Evolutionary conservation across 2,888 invertebrate genomes (phyloP).

Genomic region (Coecobrya sp.): DNA sequence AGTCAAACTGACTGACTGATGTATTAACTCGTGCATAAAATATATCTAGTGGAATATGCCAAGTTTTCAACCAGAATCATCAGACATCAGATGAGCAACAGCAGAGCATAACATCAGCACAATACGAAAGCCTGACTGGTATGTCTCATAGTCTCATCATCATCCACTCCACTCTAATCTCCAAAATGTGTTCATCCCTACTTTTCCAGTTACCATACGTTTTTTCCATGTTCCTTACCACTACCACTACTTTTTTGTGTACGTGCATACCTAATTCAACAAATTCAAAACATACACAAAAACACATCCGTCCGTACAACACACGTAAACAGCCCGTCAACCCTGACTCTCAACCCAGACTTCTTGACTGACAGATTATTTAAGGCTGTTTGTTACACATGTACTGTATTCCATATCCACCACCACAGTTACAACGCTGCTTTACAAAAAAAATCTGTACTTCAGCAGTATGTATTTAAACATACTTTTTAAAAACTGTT

Average conservation of each 20-base stretch:
- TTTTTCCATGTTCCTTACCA: constrained; percentile 10
- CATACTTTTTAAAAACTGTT: not conserved
- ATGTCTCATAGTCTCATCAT: constrained; percentile 49
- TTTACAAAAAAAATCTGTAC: constrained; percentile 6
- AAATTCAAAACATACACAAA: constrained; percentile 72
- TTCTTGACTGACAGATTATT: constrained; percentile 80
- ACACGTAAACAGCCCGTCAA: constrained; percentile 80
- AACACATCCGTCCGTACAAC: constrained; percentile 38
- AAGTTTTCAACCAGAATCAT: constrained; percentile 72
- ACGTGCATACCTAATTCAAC: constrained; percentile 76
- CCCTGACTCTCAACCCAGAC: constrained; percentile 73
- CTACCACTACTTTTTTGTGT: constrained; percentile 42
- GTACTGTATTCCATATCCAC: constrained; percentile 38
- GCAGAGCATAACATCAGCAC: constrained; percentile 24
- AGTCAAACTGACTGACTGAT: constrained; percentile 74
- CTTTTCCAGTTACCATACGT: constrained; percentile 39
- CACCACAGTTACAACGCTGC: not conserved
- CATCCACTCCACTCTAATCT: constrained; percentile 28
- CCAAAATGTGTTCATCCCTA: constrained; percentile 25
- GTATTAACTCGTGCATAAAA: constrained; percentile 77
- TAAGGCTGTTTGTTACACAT: constrained; percentile 75
- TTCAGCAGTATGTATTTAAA: not conserved
- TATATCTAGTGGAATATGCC: constrained; percentile 72
- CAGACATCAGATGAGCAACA: constrained; percentile 59
- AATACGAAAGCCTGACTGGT: constrained; percentile 51